These are phyloP conservation scores for Nothoprocta pentlandii DNA, from an alignment of 2,113 vertebrate genomes.

Conservation along the genomic window DNA sequence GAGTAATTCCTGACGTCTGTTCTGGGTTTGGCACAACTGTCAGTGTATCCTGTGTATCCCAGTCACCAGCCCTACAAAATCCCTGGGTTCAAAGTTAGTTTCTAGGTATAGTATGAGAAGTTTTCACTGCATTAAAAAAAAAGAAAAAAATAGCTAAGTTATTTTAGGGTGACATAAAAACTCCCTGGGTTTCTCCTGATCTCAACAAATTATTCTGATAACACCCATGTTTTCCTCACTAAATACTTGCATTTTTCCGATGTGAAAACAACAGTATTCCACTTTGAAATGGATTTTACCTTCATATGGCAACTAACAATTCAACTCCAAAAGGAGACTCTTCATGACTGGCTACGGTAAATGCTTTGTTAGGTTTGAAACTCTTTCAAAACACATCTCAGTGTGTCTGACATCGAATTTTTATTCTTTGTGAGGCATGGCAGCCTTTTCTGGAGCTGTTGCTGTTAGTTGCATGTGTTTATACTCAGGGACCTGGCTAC, in stretches of 20 bases:
- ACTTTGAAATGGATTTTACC: not conserved
- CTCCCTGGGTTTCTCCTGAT: not conserved
- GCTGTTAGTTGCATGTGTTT: not conserved
- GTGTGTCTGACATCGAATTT: not conserved
- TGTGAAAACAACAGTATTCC: not conserved
- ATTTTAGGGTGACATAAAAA: not conserved
- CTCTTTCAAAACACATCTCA: not conserved
- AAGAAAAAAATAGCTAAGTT: rapidly evolving
- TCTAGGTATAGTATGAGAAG: not conserved
- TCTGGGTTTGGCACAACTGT: not conserved
- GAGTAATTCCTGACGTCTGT: not conserved
- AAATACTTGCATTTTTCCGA: not conserved
- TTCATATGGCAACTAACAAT: not conserved
- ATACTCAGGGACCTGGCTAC: not conserved
- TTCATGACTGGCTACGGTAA: not conserved
- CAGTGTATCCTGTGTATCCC: not conserved
- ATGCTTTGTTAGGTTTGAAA: not conserved
- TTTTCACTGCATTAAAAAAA: not conserved
- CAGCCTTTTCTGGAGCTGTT: not conserved
- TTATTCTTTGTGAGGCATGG: not conserved
- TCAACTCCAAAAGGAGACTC: not conserved
- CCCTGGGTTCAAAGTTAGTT: not conserved
- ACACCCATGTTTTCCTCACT: not conserved
- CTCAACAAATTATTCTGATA: not conserved
- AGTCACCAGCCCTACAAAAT: not conserved